Base-by-base conservation (phyloP, 30 jellyfish, hydroid and myxozoan genomes). In the Phacellophora camtschatica region DNA sequence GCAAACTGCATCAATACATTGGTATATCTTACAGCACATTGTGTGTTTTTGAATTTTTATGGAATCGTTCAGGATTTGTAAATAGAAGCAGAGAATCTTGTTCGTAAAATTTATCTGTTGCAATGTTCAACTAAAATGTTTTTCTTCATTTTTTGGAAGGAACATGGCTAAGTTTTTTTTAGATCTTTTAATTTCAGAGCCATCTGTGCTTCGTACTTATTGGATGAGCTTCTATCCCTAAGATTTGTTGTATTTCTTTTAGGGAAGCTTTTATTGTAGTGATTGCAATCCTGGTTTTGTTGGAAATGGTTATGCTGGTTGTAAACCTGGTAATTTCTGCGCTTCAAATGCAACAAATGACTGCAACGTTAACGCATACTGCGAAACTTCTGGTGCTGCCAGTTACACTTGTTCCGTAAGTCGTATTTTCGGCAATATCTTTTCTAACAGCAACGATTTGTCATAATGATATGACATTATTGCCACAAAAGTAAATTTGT, bases 241-340 rank as follows among this genome's bases (percentile, higher is more conserved):
- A 65, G 30, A 32, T 18, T 20, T 7, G 4, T 23, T 43, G 22
- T 23, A 1, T 41, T 23, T 27, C 56, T 57, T 65, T 28, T 74
- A 92, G 98, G 98, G 98, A 11, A 92, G 96, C 50, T 92, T 57
- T 45, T 22, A 36, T 18, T 92, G 98, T 69, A 97, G 98, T 8
- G 85, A 85, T 42, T 92, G 98, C 78, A 79, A 92, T 15, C 97
- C 97, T 10, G 98, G 98, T 29, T 92, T 43, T 57, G 96, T 92
- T 72, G 98, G 98, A 5, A 73, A 86, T 75, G 98, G 97, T 22
- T 92, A 92, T 68, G 90, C 90, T 0, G 98, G 98, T 13, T 92
- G 98, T 65, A 81, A 35, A 34, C 95, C 88, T 24, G 98, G 98
- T 11, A 90, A 85, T 67, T 84, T 87, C 84, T 92, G 98, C 66